Evolutionary conservation across 2,888 invertebrate genomes (phyloP).

Genomic region (Palloptera scutellata): DNA sequence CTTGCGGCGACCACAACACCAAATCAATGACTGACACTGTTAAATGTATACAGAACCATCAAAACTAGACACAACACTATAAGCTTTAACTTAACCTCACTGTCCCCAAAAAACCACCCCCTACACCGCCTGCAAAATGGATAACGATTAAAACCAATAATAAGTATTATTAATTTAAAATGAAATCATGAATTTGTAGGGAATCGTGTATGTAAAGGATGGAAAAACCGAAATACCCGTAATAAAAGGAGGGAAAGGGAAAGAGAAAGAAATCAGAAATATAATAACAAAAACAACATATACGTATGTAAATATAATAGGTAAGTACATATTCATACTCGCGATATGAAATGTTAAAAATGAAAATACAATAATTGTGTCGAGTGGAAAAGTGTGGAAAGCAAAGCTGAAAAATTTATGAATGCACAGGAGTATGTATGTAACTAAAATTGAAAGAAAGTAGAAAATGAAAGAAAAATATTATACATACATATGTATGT

Average conservation of each 20-base stretch:
- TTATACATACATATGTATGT: slow-evolving; percentile 1
- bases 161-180: slow-evolving; percentile 39
- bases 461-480: not conserved
- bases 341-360: not conserved
- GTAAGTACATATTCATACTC: too few relatives aligned
- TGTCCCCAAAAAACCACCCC: not conserved
- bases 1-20: slow-evolving; percentile 44
- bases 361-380: too few relatives aligned
- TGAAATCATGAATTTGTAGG: slow-evolving; percentile 7
- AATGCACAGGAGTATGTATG: slow-evolving; percentile 5
- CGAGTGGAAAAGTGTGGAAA: slow-evolving; percentile 1
- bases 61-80: not conserved
- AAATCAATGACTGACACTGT: slow-evolving; percentile 51
- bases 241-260: not conserved
- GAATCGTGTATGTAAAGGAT: not conserved
- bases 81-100: not conserved
- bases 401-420: slow-evolving; percentile 5
- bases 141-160: slow-evolving; percentile 31
- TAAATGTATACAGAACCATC: not conserved
- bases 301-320: too few relatives aligned
- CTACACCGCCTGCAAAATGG: not conserved
- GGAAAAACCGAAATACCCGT: slow-evolving; percentile 10
- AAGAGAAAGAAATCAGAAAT: not conserved
- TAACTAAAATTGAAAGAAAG: not conserved
- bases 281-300: not conserved